phyloP scores from a whole-genome alignment of 35 echinoderm and acorn worm genomes.

The Heliocidaris erythrogramma region DNA sequence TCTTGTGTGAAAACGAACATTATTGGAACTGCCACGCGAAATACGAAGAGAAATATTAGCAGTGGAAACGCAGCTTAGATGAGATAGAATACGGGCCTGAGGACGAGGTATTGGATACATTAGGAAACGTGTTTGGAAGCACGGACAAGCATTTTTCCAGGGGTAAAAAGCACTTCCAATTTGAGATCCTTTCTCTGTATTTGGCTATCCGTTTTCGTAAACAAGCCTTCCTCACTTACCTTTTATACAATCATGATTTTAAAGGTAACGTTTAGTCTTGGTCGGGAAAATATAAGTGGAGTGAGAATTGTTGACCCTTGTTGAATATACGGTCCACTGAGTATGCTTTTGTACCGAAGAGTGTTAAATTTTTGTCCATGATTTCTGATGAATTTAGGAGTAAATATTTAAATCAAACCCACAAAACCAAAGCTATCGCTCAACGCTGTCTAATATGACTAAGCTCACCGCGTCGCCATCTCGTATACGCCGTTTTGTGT shows the following conservation, averaged over 20 bases:
- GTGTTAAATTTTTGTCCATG: too few relatives aligned
- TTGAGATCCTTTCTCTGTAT: not conserved
- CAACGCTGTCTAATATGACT: too few relatives aligned
- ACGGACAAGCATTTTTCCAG: constrained; percentile 8
- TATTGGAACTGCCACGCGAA: too few relatives aligned
- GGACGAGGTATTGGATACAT: constrained; percentile 2
- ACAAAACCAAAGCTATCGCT: too few relatives aligned
- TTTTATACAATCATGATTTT: not conserved
- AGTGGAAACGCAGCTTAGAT: not conserved
- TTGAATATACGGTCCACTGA: too few relatives aligned
- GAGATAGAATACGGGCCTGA: not conserved
- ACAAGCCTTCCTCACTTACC: not conserved
- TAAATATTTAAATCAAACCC: too few relatives aligned
- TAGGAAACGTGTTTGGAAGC: constrained; percentile 1
- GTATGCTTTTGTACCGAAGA: too few relatives aligned
- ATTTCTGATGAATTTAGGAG: too few relatives aligned
- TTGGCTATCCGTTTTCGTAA: not conserved
- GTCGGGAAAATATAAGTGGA: not conserved
- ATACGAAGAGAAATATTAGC: not conserved
- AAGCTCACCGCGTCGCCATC: too few relatives aligned
- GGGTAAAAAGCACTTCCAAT: constrained; percentile 16
- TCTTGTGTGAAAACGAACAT: too few relatives aligned
- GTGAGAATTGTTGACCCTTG: not conserved
- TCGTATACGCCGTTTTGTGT: too few relatives aligned
- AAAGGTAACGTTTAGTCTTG: not conserved